phyloP scores from a whole-genome alignment of 2,113 vertebrate genomes.

The Marmota monax region DNA sequence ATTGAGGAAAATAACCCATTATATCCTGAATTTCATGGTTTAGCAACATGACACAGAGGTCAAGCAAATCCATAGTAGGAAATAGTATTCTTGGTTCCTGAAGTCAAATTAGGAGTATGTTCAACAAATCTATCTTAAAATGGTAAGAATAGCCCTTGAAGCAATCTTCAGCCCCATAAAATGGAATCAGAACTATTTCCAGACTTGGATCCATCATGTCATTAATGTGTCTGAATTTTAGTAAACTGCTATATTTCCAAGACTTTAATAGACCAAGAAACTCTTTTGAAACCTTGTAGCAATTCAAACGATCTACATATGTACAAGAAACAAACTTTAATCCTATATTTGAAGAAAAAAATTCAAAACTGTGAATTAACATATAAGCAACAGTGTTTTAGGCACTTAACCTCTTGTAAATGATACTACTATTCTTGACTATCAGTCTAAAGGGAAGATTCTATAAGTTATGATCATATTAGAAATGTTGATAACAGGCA shows the following conservation, averaged over 20 bases:
- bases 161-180: slow-evolving; percentile 31
- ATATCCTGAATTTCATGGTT: slow-evolving; percentile 29
- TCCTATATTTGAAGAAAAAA: slow-evolving; percentile 7
- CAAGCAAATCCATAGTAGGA: not conserved
- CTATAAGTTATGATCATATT: not conserved
- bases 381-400: not conserved
- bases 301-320: slow-evolving; percentile 21
- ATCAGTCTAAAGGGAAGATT: slow-evolving; percentile 54
- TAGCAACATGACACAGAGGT: slow-evolving; percentile 15
- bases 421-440: not conserved
- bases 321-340: not conserved
- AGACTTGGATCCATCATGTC: not conserved
- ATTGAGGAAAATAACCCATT: not conserved
- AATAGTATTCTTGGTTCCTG: not conserved
- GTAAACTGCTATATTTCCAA: not conserved
- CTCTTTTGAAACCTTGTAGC: slow-evolving; percentile 6
- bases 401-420: not conserved
- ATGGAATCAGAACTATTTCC: not conserved
- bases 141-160: not conserved
- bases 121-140: slow-evolving; percentile 9
- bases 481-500: slow-evolving; percentile 44
- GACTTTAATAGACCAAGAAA: not conserved
- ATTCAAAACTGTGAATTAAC: slow-evolving; percentile 13
- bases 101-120: not conserved
- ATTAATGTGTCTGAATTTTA: slow-evolving; percentile 51